Evolutionary conservation across 2,113 vertebrate species (phyloP).

Genomic region (Zootoca vivipara): DNA sequence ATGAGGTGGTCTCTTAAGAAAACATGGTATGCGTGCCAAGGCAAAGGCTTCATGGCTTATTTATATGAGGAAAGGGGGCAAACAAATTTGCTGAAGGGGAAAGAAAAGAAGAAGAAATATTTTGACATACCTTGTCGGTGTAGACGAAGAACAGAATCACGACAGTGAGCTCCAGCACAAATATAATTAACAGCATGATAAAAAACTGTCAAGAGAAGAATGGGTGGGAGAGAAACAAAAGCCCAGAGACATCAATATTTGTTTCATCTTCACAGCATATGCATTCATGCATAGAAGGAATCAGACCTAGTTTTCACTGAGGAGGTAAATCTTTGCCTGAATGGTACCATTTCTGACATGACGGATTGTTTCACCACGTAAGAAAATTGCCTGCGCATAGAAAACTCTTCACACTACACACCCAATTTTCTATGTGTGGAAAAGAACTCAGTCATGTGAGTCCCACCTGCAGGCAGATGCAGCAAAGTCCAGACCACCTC

Average conservation of each 20-base stretch:
- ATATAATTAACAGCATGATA: conserved; percentile 91
- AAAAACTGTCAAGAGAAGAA: conserved; percentile 89
- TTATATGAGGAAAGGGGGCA: conserved; percentile 59
- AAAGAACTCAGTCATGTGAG: not conserved
- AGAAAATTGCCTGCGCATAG: not conserved
- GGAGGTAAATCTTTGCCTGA: not conserved
- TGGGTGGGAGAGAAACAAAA: conserved; percentile 47
- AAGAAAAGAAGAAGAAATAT: conserved; percentile 52
- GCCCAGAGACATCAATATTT: conserved; percentile 55
- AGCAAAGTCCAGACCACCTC: not conserved
- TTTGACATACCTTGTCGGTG: conserved; percentile 88
- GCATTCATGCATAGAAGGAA: conserved; percentile 24
- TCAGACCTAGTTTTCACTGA: not conserved
- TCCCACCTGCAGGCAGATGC: not conserved
- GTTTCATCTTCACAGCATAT: conserved; percentile 47
- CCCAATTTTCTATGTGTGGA: not conserved
- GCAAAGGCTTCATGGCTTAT: conserved; percentile 67
- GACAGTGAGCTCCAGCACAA: conserved; percentile 90
- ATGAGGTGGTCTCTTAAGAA: conserved; percentile 53
- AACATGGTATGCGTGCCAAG: conserved; percentile 64
- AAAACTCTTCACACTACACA: not conserved
- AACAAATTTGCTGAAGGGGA: conserved; percentile 59
- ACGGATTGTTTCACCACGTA: not conserved
- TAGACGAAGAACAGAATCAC: conserved; percentile 95
- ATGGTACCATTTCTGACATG: not conserved